Evolutionary conservation across 1,140 invertebrate genomes (phyloP).

Genomic region (Leptoteleia sp.): DNA sequence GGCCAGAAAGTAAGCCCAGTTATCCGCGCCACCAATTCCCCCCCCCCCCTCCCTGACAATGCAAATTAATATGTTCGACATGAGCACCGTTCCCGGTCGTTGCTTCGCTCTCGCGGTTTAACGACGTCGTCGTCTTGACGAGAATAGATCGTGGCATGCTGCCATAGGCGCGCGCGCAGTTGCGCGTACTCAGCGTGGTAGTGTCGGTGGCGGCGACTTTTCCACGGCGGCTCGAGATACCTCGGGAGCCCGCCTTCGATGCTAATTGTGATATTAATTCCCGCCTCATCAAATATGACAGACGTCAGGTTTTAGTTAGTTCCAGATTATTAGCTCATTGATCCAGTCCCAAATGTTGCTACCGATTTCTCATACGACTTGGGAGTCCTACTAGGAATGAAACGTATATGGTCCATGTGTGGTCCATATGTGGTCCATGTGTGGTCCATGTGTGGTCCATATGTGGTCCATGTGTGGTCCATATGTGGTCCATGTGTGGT

Average conservation of each 20-base stretch:
- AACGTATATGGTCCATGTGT: too few species aligned
- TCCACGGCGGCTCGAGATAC: slow-evolving; percentile 16
- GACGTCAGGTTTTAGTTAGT: slow-evolving; percentile 21
- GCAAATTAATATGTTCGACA: slow-evolving; percentile 63
- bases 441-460: too few species aligned
- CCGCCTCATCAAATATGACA: slow-evolving; percentile 29
- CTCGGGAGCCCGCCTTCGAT: slow-evolving; percentile 17
- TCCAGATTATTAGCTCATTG: slow-evolving; percentile 21
- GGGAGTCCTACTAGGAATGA: too few species aligned
- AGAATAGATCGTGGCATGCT: slow-evolving; percentile 72
- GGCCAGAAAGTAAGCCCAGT: too few species aligned
- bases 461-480: too few species aligned
- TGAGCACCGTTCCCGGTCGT: slow-evolving; percentile 37
- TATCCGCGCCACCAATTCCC: not conserved
- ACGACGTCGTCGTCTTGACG: slow-evolving; percentile 71
- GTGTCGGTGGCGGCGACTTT: slow-evolving; percentile 25
- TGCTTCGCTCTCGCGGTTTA: slow-evolving; percentile 50
- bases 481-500: too few species aligned
- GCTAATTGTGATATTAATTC: slow-evolving; percentile 41
- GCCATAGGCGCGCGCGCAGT: slow-evolving; percentile 56
- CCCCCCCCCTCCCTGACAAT: slow-evolving; percentile 40
- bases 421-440: too few species aligned
- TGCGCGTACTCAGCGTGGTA: slow-evolving; percentile 16
- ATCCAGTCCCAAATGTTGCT: slow-evolving; percentile 4
- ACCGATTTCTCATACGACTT: slow-evolving; percentile 7